A percentile compares a stretch with the other conserved stretches of the same genome.
phyloP scores from a whole-genome alignment of 2,888 invertebrate species.

The Geophilus truncorum region DNA sequence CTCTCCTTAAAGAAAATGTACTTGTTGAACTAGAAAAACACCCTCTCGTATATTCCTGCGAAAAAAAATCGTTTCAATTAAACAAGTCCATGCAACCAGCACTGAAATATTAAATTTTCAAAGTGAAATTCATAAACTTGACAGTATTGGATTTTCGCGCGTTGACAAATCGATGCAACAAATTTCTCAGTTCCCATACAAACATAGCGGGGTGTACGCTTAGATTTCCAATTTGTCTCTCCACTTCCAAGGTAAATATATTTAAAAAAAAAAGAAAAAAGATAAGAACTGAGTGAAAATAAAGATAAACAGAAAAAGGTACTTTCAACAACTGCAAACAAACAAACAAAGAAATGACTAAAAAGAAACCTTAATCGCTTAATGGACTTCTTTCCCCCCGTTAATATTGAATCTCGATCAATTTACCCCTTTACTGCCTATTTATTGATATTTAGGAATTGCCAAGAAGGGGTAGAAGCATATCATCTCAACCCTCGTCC shows the following conservation, averaged over 20 bases:
- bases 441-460: neutral
- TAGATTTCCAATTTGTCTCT: constrained; percentile 23
- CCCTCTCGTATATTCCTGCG: neutral
- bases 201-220: constrained; percentile 1
- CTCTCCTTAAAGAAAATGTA: neutral
- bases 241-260: neutral
- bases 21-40: neutral
- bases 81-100: neutral
- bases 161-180: constrained; percentile 18
- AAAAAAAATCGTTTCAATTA: neutral
- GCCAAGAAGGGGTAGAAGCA: neutral
- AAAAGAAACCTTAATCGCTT: too few species aligned
- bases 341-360: too few species aligned
- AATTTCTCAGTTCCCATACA: neutral
- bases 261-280: neutral
- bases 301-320: neutral
- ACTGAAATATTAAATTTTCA: constrained; percentile 10
- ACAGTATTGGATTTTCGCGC: neutral
- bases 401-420: neutral
- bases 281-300: neutral
- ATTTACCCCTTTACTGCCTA: neutral
- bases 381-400: too few species aligned
- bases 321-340: neutral
- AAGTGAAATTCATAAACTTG: constrained; percentile 2
- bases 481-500: neutral